Conservation (phyloP, 1,140 invertebrate genomes). For the Bradysia coprophila region DNA sequence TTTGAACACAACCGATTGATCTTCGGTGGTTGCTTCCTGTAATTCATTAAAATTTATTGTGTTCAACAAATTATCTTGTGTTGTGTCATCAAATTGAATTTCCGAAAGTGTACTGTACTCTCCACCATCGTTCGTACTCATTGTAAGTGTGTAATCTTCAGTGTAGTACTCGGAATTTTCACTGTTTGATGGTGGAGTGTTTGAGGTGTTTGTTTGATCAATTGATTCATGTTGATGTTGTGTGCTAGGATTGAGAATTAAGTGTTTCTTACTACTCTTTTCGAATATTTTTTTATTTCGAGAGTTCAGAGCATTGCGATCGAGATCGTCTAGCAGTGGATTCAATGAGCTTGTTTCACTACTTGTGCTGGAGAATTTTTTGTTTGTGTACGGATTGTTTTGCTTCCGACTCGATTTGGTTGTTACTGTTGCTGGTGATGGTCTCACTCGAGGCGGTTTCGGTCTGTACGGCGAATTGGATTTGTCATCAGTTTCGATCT, state of each 20-base stretch:
- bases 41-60: constrained; percentile 1
- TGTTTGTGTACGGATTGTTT: constrained; percentile 8
- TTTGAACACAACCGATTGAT: background rate
- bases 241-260: constrained; percentile 13
- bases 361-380: constrained; percentile 2
- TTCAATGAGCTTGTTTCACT: constrained; percentile 8
- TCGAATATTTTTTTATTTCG: constrained; percentile 30
- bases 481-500: too few relatives aligned
- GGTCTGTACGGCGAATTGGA: too few relatives aligned
- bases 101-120: background rate
- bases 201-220: background rate
- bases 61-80: background rate
- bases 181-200: constrained; percentile 4
- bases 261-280: constrained; percentile 23
- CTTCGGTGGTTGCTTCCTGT: background rate
- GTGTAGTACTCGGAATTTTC: constrained; percentile 7
- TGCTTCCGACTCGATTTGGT: background rate
- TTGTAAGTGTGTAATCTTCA: constrained; percentile 4
- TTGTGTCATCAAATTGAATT: background rate
- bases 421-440: constrained; percentile 1
- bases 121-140: background rate
- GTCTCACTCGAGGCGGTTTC: too few relatives aligned
- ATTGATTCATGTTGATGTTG: constrained; percentile 3
- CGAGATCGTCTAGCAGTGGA: constrained; percentile 21
- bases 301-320: constrained; percentile 25